Evolutionary conservation across 2,797 vertebrate genomes (phyloP).

Genomic region (Poecilia picta): DNA sequence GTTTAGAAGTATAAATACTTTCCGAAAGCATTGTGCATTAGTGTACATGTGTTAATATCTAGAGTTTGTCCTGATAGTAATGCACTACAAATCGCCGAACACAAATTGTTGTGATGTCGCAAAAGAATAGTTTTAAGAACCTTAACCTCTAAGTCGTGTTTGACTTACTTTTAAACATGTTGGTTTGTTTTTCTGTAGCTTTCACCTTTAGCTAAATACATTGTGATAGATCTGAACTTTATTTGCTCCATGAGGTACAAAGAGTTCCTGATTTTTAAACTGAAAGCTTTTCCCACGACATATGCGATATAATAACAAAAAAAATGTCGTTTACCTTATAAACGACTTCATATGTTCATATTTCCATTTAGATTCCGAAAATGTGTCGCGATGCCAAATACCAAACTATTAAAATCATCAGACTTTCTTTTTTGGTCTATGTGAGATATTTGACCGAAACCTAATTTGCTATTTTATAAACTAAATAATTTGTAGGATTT

Average conservation of each 20-base stretch:
- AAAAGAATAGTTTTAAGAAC: constrained; percentile 15
- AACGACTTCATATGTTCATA: too few species aligned
- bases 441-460: constrained; percentile 42
- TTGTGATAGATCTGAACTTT: background rate
- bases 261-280: constrained; percentile 8
- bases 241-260: background rate
- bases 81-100: background rate
- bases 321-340: background rate
- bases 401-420: constrained; percentile 17
- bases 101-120: background rate
- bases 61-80: background rate
- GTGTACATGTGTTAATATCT: background rate
- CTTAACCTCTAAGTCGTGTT: constrained; percentile 24
- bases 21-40: background rate
- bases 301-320: background rate
- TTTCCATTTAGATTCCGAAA: background rate
- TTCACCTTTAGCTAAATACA: constrained; percentile 16
- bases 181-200: constrained; percentile 20
- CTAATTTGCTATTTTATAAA: constrained; percentile 61
- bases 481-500: constrained; percentile 27
- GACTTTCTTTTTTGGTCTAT: constrained; percentile 13
- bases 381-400: background rate
- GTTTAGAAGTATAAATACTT: background rate
- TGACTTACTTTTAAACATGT: constrained; percentile 24
- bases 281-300: background rate